Base-by-base conservation (phyloP, 1,140 invertebrate genomes). In the Eupristina koningsbergeri region DNA sequence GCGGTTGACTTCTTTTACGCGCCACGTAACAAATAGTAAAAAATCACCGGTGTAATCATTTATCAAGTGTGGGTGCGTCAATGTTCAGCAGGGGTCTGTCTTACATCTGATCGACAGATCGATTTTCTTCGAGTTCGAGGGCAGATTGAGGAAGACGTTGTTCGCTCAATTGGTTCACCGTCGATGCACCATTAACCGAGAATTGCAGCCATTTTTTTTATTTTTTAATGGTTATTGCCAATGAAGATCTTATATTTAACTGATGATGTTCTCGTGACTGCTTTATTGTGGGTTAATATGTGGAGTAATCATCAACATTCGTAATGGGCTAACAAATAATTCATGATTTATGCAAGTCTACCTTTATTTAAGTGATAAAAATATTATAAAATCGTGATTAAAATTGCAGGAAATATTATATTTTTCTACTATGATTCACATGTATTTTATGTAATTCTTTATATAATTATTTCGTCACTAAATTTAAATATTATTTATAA, bases 11-110 rank as follows among this genome's bases (percentile, higher is more conserved):
- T 69, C 41, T 50, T 41, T 69, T 71, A 41, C 36, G 39, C 67
- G 26, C 67, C 6, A 50, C 63, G 45, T 61, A 69, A 41, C 67
- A 71, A 71, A 80, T 71, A 47, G 22, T 7, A 39, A 63, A 69
- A n/a, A 76, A 61, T 47, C 86, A 88, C 89, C 87, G 88, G 86
- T 86, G 86, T 84, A 87, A 87, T 89, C 89, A 90, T 90, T 90
- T 89, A 88, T 90, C 89, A 89, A 83, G 80, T 86, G 80, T 77
- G 86, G 81, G 85, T 81, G 78, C 84, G 81, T 34, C 82, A 41
- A 0, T 75, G 81, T 85, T 13, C 86, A 31, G 85, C 76, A 80
- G 86, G 87, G 87, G 85, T 85, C 67, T 8, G 58, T 34, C 31
- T 69, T 80, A 29, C 41, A 34, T 41, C 19, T 17, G 73, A 76